These are phyloP conservation scores for Passer montanus DNA, from an alignment of 2,113 vertebrate genomes.

Conservation along the genomic window DNA sequence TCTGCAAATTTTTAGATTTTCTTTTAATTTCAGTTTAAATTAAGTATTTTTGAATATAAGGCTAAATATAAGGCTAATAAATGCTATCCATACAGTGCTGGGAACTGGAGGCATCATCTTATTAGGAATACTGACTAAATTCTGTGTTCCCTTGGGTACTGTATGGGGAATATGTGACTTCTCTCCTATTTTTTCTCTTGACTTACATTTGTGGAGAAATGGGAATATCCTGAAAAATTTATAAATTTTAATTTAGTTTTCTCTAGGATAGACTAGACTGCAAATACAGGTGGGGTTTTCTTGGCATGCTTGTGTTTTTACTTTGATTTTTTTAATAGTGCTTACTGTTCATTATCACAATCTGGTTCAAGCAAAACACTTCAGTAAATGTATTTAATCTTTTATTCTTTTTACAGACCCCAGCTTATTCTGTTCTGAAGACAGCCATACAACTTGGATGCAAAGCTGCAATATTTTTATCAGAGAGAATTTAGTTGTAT, in stretches of 20 bases:
- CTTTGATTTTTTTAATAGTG: neutral
- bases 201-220: neutral
- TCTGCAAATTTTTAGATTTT: neutral
- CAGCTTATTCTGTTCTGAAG: slow-evolving; percentile 89
- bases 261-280: neutral
- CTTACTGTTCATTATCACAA: neutral
- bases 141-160: neutral
- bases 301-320: accelerated
- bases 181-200: neutral
- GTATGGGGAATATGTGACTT: neutral
- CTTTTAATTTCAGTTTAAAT: neutral
- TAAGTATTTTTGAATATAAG: neutral
- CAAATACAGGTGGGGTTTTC: neutral
- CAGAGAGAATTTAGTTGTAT: slow-evolving; percentile 83
- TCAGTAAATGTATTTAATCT: neutral
- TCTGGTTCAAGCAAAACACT: neutral
- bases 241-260: neutral
- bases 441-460: slow-evolving; percentile 89
- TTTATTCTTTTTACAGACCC: slow-evolving; percentile 76
- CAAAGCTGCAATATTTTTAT: slow-evolving; percentile 89
- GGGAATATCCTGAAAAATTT: neutral
- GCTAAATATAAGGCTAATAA: neutral
- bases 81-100: neutral
- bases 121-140: neutral
- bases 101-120: neutral